phyloP scores from a whole-genome alignment of 2,113 vertebrate species.

The Sinocyclocheilus grahami region DNA sequence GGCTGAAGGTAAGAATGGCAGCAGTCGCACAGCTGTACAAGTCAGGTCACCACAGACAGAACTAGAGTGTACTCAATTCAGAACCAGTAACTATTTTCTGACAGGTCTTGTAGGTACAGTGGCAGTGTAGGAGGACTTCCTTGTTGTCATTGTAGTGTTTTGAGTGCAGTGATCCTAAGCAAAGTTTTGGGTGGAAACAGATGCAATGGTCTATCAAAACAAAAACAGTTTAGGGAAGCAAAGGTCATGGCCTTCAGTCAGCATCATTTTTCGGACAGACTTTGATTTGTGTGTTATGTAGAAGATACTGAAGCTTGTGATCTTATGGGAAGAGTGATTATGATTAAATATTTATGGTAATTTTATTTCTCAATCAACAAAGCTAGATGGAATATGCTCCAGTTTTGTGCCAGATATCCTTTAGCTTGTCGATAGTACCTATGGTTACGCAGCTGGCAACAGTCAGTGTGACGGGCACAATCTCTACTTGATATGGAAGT shows the following conservation, averaged over 20 bases:
- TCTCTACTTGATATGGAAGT: constrained; percentile 32
- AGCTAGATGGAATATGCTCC: not conserved
- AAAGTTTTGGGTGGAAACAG: not conserved
- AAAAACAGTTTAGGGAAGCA: not conserved
- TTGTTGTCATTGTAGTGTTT: not conserved
- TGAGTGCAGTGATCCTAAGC: not conserved
- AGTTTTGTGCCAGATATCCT: not conserved
- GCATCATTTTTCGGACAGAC: not conserved
- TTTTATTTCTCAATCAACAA: constrained; percentile 52
- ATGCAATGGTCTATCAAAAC: not conserved
- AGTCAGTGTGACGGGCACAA: too few species aligned
- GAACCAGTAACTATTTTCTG: not conserved
- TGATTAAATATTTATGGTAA: constrained; percentile 52
- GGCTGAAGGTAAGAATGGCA: constrained; percentile 65
- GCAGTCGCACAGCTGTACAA: constrained; percentile 16
- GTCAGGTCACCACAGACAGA: not conserved
- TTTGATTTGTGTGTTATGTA: not conserved
- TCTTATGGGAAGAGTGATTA: not conserved
- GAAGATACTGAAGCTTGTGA: not conserved
- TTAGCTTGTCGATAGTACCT: not conserved
- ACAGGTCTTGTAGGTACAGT: not conserved
- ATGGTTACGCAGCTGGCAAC: constrained; percentile 49
- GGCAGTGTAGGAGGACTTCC: not conserved
- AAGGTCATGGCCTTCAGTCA: constrained; percentile 40
- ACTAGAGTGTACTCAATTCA: not conserved